A percentile compares a stretch with the other conserved stretches of the same genome.
These are phyloP conservation scores for Macrobrachium nipponense DNA, from an alignment of 1,140 invertebrate genomes.

Conservation along the genomic window DNA sequence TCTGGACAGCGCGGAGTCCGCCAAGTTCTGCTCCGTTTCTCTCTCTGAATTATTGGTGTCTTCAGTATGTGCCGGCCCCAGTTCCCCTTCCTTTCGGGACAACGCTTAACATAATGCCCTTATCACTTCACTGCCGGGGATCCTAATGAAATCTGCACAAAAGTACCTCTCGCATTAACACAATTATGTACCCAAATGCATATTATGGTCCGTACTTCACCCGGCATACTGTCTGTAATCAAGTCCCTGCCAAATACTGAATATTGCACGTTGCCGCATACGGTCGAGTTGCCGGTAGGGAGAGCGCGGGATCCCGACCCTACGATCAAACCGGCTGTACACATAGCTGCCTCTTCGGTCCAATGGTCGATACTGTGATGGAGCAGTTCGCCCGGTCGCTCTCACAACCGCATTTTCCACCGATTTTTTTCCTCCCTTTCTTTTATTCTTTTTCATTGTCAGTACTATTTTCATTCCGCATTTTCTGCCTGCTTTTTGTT, in stretches of 20 bases:
- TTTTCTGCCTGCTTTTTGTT: not conserved
- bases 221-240: constrained; percentile 16
- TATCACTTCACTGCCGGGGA: too few species aligned
- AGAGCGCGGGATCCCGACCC: not conserved
- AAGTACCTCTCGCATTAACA: not conserved
- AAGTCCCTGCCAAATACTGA: constrained; percentile 16
- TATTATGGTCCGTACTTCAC: not conserved
- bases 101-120: too few species aligned
- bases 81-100: too few species aligned
- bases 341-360: constrained; percentile 5
- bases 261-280: constrained; percentile 12
- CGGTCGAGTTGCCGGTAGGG: not conserved
- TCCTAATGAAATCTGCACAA: not conserved
- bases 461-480: not conserved
- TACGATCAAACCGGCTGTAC: not conserved
- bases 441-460: not conserved
- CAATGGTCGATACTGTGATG: constrained; percentile 18
- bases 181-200: not conserved
- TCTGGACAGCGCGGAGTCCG: too few species aligned
- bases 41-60: too few species aligned
- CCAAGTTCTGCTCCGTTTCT: too few species aligned
- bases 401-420: not conserved
- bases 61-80: too few species aligned
- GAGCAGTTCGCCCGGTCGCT: not conserved
- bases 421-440: not conserved